These are phyloP conservation scores for Helogale parvula DNA, from an alignment of 2,113 vertebrate genomes.

Conservation along the genomic window DNA sequence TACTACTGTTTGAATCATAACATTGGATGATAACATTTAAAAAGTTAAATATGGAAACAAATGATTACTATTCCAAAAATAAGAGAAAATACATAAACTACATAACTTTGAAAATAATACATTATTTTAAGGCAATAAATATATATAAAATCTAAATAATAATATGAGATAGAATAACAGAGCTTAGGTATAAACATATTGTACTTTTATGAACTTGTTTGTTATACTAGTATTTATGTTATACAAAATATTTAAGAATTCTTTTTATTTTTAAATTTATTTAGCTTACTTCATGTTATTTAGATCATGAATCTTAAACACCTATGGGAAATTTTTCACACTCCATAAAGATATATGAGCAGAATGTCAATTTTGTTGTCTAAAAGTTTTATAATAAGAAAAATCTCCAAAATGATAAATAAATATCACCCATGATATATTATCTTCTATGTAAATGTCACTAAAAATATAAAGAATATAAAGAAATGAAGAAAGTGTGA, in stretches of 20 bases:
- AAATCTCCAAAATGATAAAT: background rate
- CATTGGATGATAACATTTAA: background rate
- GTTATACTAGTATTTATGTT: background rate
- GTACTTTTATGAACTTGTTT: background rate
- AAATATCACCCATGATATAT: background rate
- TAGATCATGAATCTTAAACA: background rate
- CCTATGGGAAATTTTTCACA: background rate
- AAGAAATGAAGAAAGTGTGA: background rate
- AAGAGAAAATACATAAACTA: background rate
- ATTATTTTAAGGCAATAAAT: background rate
- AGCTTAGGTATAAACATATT: background rate
- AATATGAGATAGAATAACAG: background rate
- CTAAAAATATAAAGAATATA: background rate
- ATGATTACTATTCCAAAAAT: background rate
- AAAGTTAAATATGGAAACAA: background rate
- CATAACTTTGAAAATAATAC: background rate
- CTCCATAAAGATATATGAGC: background rate
- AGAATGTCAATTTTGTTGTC: background rate
- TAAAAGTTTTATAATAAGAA: background rate
- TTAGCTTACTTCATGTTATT: background rate
- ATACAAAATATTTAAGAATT: background rate
- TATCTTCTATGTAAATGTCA: background rate
- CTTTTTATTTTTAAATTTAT: background rate
- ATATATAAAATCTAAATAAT: background rate
- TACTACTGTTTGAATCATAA: background rate